phyloP scores from a whole-genome alignment of 2,888 invertebrate species.

The Ormyrus labotus region DNA sequence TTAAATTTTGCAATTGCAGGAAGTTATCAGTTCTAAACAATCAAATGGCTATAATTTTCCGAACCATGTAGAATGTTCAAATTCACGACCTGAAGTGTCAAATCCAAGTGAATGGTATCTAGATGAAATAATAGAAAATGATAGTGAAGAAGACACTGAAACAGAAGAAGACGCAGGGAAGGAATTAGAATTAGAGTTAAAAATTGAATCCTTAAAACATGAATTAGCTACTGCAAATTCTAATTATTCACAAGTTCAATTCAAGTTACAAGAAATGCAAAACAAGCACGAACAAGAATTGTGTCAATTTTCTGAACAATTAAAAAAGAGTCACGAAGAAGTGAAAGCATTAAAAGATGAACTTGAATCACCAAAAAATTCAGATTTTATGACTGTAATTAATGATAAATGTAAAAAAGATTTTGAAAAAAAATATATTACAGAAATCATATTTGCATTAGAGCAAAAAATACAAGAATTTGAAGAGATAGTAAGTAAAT shows the following conservation, averaged over 20 bases:
- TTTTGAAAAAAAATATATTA: conserved; percentile 6
- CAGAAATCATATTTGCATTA: neutral
- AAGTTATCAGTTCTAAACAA: too few species aligned
- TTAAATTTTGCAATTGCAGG: neutral
- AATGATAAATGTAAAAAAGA: conserved; percentile 5
- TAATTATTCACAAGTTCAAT: neutral
- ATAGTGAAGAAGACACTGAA: neutral
- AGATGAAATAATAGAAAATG: neutral
- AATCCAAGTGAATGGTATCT: too few species aligned
- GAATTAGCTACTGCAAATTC: neutral
- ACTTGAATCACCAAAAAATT: neutral
- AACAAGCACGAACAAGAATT: neutral
- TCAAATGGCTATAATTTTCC: too few species aligned
- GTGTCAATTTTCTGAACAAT: neutral
- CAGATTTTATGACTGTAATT: neutral
- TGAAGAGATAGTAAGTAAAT: neutral
- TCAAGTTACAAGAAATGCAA: neutral
- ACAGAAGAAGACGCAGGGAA: neutral
- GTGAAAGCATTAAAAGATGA: neutral
- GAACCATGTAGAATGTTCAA: too few species aligned
- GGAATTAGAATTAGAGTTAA: neutral
- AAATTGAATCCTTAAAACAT: neutral
- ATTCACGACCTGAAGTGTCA: too few species aligned
- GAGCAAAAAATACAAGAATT: neutral
- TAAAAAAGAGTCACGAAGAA: neutral